phyloP scores from a whole-genome alignment of 2,888 invertebrate genomes.

The Lepetodrilus schrolli region DNA sequence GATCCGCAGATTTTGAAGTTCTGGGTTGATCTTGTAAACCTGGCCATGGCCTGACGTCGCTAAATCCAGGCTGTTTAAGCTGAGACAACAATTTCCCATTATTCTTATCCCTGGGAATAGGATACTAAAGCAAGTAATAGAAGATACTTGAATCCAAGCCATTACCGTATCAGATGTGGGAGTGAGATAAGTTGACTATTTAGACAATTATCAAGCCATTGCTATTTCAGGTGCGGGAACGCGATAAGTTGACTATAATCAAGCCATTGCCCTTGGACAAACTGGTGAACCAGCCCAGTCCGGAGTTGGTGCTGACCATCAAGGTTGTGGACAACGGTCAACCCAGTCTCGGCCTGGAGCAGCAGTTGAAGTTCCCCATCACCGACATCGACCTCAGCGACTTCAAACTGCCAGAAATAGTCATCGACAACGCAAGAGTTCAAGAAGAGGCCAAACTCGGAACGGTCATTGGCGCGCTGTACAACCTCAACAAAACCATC shows the following conservation, averaged over 20 bases:
- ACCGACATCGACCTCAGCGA: constrained; percentile 46
- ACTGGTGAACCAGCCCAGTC: constrained; percentile 39
- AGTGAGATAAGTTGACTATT: too few species aligned
- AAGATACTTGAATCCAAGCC: too few species aligned
- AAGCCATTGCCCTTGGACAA: constrained; percentile 38
- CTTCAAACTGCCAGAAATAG: constrained; percentile 46
- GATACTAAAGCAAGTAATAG: too few species aligned
- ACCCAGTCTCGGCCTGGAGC: constrained; percentile 40
- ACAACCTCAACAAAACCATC: constrained; percentile 38
- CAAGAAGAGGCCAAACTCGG: constrained; percentile 42
- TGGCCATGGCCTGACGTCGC: too few species aligned
- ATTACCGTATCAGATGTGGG: too few species aligned
- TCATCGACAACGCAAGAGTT: constrained; percentile 39
- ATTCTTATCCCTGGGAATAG: too few species aligned
- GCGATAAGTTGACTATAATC: constrained; percentile 38
- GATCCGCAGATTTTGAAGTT: too few species aligned
- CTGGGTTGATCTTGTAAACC: too few species aligned
- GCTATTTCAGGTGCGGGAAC: constrained; percentile 41
- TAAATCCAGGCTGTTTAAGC: too few species aligned
- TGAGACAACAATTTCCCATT: too few species aligned
- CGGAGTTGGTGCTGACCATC: constrained; percentile 46
- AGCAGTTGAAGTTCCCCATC: constrained; percentile 48
- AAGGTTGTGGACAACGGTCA: constrained; percentile 52
- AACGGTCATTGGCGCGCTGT: constrained; percentile 45
- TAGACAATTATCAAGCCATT: too few species aligned